These are phyloP conservation scores for Vultur gryphus DNA, from an alignment of 2,797 vertebrate species.

Conservation along the genomic window DNA sequence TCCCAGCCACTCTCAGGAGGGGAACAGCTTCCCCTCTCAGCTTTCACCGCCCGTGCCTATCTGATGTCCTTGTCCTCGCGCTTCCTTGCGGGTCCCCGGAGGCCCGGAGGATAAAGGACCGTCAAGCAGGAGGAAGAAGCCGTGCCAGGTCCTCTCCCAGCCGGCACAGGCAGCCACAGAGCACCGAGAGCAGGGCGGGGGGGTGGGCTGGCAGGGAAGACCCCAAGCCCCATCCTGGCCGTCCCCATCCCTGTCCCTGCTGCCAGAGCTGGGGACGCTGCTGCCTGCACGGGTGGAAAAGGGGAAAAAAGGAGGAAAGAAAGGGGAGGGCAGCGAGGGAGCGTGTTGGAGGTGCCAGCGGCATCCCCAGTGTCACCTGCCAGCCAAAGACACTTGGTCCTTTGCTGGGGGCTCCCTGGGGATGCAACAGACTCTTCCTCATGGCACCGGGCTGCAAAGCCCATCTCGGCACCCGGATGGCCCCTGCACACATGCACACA, in stretches of 20 bases:
- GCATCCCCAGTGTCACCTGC: not conserved
- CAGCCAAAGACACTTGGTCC: not conserved
- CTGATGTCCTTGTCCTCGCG: not conserved
- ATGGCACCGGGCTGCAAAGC: accelerated
- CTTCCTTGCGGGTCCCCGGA: accelerated
- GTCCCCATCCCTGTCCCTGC: not conserved
- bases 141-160: not conserved
- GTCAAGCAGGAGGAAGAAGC: not conserved
- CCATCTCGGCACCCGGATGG: accelerated
- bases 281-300: not conserved
- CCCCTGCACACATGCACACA: too few species aligned
- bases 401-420: not conserved
- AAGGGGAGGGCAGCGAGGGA: not conserved
- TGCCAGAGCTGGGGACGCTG: not conserved
- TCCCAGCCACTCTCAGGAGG: not conserved
- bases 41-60: accelerated
- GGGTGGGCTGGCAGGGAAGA: not conserved
- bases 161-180: not conserved
- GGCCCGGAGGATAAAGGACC: not conserved
- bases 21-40: not conserved
- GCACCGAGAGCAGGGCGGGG: not conserved
- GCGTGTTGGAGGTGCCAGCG: accelerated
- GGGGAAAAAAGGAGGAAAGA: not conserved
- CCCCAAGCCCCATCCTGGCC: not conserved
- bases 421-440: not conserved